Conservation (phyloP, 1,140 invertebrate species). For the Drosophila azteca region DNA sequence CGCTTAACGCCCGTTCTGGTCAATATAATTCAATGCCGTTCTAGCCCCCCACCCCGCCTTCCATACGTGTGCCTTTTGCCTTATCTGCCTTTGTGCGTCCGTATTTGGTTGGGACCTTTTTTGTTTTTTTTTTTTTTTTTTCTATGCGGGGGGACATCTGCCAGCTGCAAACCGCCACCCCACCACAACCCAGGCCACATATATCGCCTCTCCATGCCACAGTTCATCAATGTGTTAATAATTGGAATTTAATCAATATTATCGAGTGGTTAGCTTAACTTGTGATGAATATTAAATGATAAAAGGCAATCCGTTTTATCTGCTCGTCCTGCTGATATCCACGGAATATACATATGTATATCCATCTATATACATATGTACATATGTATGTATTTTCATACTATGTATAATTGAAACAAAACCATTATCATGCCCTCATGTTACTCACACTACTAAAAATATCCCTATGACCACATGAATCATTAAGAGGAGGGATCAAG, state of each 20-base stretch:
- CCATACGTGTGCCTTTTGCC: slow-evolving; percentile 27
- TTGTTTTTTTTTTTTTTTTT: neutral
- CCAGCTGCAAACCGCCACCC: slow-evolving; percentile 24
- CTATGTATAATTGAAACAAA: slow-evolving; percentile 15
- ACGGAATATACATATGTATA: neutral
- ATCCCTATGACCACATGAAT: slow-evolving; percentile 51
- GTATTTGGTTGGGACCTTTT: slow-evolving; percentile 57
- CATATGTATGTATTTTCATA: slow-evolving; percentile 5
- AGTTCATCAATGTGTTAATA: slow-evolving; percentile 71
- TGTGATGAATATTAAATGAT: slow-evolving; percentile 12
- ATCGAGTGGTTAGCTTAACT: slow-evolving; percentile 31
- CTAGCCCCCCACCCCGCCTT: slow-evolving; percentile 21
- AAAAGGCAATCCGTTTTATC: slow-evolving; percentile 11
- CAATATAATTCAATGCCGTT: slow-evolving; percentile 73
- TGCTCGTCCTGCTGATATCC: neutral
- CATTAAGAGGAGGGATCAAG: neutral
- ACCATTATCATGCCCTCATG: slow-evolving; percentile 26
- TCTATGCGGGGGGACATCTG: slow-evolving; percentile 4
- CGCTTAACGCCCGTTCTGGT: slow-evolving; percentile 59
- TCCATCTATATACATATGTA: neutral
- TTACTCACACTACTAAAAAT: slow-evolving; percentile 54
- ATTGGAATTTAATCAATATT: slow-evolving; percentile 76
- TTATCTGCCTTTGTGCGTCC: slow-evolving; percentile 58
- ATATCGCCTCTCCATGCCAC: slow-evolving; percentile 24
- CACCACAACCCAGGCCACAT: neutral